Base-by-base conservation (phyloP, 1,140 invertebrate species). In the Eulimnadia texana region DNA sequence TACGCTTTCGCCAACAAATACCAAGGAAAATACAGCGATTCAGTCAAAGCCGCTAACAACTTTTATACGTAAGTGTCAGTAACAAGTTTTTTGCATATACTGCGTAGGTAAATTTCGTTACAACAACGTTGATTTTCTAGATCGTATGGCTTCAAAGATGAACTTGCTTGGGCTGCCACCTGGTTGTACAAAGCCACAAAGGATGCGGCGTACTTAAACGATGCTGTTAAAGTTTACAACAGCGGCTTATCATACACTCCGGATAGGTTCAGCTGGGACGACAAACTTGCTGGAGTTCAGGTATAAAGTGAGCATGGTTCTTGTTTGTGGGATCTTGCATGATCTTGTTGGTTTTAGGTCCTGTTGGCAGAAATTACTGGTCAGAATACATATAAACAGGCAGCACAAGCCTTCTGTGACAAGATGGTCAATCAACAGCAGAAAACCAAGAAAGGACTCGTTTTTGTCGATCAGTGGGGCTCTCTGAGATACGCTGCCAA, bases 1-100 rank as follows among this genome's bases (percentile, higher is more conserved):
- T 76, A 71, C 59, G 63, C 66, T 3, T 74, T 77, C 61, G 74
- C 73, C 13, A 70, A 73, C 29, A 66, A 64, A 19, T 64, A 70
- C 61, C 56, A 68, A 33, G 72, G 70, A 10, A 69, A 68, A 10
- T 76, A 77, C 67, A 69, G 67, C 9, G 66, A 70, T 22, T 68
- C 70, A 16, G 69, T 77, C 3, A 61, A 68, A 0, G 68, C 69
- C 50, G 73, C 68, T 1, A 60, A 50, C 0, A 64, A 63, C 0
- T 75, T 68, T 62, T 74, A 75, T 65, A 66, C 64, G 73, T 74
- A 68, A 60, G 56, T 3, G 22, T n/a, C n/a, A n/a, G n/a, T n/a
- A n/a, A n/a, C n/a, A n/a, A n/a, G 16, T 52, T 19, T 20, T 47
- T 47, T 47, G n/a, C 11, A 47, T n/a, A 1, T 47, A 11, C n/a